Conservation (phyloP, 2,113 vertebrate species). For the Accipiter virgatus region DNA sequence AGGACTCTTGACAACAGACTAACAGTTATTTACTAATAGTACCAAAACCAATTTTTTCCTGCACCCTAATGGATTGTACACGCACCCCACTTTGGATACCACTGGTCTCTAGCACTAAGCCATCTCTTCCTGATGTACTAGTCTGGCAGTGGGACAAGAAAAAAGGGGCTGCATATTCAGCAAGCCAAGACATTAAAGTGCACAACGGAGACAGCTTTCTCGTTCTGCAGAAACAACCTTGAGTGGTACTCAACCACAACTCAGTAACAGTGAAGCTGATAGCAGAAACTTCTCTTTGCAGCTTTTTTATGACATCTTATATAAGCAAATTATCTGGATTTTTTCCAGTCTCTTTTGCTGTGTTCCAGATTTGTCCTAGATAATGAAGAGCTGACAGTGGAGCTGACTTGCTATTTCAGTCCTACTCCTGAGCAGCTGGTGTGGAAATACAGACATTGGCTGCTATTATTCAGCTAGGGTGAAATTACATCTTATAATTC, state of each 20-base stretch:
- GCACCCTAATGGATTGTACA: not conserved
- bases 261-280: not conserved
- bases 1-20: rapidly evolving
- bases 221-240: not conserved
- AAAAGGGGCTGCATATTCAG: not conserved
- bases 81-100: rapidly evolving
- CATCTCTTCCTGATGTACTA: not conserved
- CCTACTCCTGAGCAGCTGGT: not conserved
- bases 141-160: not conserved
- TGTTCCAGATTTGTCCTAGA: not conserved
- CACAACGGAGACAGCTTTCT: not conserved
- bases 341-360: not conserved
- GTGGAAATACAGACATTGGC: not conserved
- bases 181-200: not conserved
- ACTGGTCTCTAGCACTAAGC: not conserved
- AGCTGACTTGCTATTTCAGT: conserved; percentile 1
- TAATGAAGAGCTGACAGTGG: not conserved
- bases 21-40: rapidly evolving
- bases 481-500: not conserved
- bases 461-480: not conserved
- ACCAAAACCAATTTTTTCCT: not conserved
- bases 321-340: not conserved
- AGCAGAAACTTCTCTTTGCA: not conserved
- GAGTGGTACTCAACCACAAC: not conserved
- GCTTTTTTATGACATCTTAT: not conserved